Evolutionary conservation across 2,113 vertebrate genomes (phyloP).

Genomic region (Setophaga coronata): DNA sequence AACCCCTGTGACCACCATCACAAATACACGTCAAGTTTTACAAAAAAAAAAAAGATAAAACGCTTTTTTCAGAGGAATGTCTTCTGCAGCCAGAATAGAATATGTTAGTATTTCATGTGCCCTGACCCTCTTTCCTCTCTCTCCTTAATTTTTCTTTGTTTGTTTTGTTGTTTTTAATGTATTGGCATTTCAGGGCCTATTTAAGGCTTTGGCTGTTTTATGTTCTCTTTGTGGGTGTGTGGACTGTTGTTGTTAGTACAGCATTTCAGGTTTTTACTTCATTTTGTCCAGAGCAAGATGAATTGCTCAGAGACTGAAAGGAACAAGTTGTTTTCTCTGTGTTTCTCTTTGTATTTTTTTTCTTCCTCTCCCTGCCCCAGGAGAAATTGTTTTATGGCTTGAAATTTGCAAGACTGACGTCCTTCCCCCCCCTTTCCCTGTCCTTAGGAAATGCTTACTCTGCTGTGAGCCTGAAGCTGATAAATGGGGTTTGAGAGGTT

Average conservation of each 20-base stretch:
- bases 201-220: not conserved
- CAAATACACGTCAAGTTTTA: not conserved
- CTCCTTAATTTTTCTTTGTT: not conserved
- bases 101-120: not conserved
- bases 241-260: not conserved
- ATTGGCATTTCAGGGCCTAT: not conserved
- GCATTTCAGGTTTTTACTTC: not conserved
- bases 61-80: not conserved
- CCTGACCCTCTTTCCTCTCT: not conserved
- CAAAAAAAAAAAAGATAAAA: not conserved
- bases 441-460: not conserved
- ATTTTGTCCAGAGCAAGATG: not conserved
- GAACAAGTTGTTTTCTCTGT: not conserved
- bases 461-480: not conserved
- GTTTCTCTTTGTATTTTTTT: not conserved
- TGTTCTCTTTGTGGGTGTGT: not conserved
- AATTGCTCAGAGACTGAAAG: not conserved
- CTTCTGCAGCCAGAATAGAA: not conserved
- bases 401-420: not conserved
- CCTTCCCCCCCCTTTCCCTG: not conserved
- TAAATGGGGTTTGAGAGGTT: not conserved
- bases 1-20: no score
- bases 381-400: not conserved
- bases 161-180: not conserved
- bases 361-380: not conserved